Evolutionary conservation across 2,797 vertebrate genomes (phyloP).

Genomic region (Anabacerthia variegaticeps): DNA sequence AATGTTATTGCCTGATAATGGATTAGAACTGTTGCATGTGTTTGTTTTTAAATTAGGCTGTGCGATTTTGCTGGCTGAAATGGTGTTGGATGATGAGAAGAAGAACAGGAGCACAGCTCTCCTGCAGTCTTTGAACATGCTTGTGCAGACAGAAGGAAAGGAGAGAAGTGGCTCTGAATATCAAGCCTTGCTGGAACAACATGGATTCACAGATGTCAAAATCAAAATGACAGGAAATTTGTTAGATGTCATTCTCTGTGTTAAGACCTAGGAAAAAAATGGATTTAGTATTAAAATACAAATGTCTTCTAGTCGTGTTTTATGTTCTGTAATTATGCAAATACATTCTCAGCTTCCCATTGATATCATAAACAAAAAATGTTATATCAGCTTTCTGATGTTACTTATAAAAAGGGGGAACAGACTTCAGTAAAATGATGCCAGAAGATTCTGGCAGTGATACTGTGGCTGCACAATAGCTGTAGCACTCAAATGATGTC

Average conservation of each 20-base stretch:
- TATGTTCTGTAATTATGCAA: background rate
- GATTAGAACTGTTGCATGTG: background rate
- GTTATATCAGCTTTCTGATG: background rate
- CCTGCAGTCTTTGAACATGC: slow-evolving; percentile 84
- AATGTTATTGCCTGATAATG: background rate
- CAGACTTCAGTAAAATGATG: background rate
- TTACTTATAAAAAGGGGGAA: background rate
- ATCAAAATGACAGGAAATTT: slow-evolving; percentile 77
- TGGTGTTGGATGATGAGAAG: slow-evolving; percentile 80
- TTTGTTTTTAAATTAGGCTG: slow-evolving; percentile 74
- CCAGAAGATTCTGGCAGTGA: background rate
- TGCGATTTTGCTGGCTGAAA: slow-evolving; percentile 83
- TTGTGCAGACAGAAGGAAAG: slow-evolving; percentile 72
- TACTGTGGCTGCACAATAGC: background rate
- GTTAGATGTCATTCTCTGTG: slow-evolving; percentile 80
- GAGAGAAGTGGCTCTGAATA: slow-evolving; percentile 82
- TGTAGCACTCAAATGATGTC: background rate
- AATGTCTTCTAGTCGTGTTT: background rate
- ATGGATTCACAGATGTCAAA: slow-evolving; percentile 77
- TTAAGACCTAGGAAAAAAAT: slow-evolving; percentile 70
- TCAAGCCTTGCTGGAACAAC: slow-evolving; percentile 75
- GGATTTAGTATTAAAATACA: background rate
- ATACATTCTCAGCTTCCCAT: background rate
- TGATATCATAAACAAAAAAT: background rate
- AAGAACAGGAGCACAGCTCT: slow-evolving; percentile 73